Base-by-base conservation (phyloP, 2,888 invertebrate species). In the Eupithecia vulgata region DNA sequence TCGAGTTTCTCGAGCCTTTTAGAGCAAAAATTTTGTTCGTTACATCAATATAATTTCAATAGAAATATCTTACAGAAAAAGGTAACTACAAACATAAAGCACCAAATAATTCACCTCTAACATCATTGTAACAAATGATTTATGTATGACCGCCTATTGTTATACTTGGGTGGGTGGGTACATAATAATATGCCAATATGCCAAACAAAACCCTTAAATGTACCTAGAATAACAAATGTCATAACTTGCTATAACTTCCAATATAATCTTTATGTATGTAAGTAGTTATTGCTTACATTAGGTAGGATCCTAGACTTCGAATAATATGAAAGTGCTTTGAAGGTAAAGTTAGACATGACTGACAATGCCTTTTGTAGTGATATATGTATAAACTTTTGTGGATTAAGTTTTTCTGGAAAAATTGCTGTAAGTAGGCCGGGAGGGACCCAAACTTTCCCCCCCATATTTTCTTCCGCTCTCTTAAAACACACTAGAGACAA, bases 51-150 rank as follows among this genome's bases (percentile, higher is more conserved):
- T 52, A 3, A 52, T 52, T 21, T 21, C 10, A 52, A 52, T 21
- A 52, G 21, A 21, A 7, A 6, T 45, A 62, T 35, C 62, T 76
- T 67, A 66, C 73, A 69, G 73, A 70, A 40, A 68, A 73, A 70
- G 30, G 67, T 66, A 30, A 42, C 72, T 70, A 52, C 52, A 21
- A 57, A 73, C 78, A 71, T 68, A 73, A 76, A 75, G 59, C 62
- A 30, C 68, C 70, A 59, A 71, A 76, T 71, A 72, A 72, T 76
- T 67, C 57, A 67, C 65, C 42, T 25, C 67, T 76, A 74, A 75
- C 73, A 76, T 72, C 72, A 78, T 73, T 78, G 78, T 73, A 75
- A 73, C 76, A 78, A 72, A 79, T 77, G 35, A 79, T 76, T 78
- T 78, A 73, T 72, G 71, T 76, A 30, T 76, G 57, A 7, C 67